Percentiles rank a stretch among this genome's conserved stretches.
Evolutionary conservation across 2,888 invertebrate genomes (phyloP).

Genomic region (Andrena hattorfiana): DNA sequence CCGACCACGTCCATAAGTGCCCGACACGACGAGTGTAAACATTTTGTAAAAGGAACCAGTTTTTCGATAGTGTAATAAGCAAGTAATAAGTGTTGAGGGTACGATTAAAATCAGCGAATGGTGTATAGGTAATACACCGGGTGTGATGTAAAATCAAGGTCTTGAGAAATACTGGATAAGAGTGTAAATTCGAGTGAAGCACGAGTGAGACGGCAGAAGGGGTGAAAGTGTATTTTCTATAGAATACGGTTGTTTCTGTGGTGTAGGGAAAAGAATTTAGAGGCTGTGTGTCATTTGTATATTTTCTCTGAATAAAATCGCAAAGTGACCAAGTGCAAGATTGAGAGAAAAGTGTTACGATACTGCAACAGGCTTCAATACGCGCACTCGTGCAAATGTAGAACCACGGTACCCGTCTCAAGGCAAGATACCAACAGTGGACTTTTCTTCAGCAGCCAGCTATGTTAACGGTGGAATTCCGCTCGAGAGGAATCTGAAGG

Average conservation of each 20-base stretch:
- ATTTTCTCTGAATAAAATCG: neutral
- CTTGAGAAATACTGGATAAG: slow-evolving; percentile 17
- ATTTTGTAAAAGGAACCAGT: slow-evolving; percentile 17
- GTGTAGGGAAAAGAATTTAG: slow-evolving; percentile 7
- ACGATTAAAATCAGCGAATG: slow-evolving; percentile 14
- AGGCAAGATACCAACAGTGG: slow-evolving; percentile 63
- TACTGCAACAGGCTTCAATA: slow-evolving; percentile 58
- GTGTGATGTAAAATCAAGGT: slow-evolving; percentile 25
- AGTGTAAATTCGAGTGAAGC: slow-evolving; percentile 48
- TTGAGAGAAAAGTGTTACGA: slow-evolving; percentile 47
- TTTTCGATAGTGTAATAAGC: neutral
- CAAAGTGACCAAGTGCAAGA: slow-evolving; percentile 45
- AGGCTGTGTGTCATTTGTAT: slow-evolving; percentile 35
- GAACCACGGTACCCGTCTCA: slow-evolving; percentile 59
- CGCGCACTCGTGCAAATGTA: slow-evolving; percentile 59
- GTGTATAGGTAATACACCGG: slow-evolving; percentile 15
- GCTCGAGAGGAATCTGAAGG: slow-evolving; percentile 86
- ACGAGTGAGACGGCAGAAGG: slow-evolving; percentile 39
- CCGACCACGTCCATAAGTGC: slow-evolving; percentile 21
- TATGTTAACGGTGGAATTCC: slow-evolving; percentile 86
- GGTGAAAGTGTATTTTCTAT: slow-evolving; percentile 46
- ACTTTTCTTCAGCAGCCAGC: slow-evolving; percentile 69
- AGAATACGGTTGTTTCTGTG: slow-evolving; percentile 33
- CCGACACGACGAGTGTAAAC: slow-evolving; percentile 43
- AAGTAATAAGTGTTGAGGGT: slow-evolving; percentile 5